A percentile compares a stretch with the other conserved stretches of the same genome.
Evolutionary conservation across 2,113 vertebrate species (phyloP).

Genomic region (Ophiodon elongatus): DNA sequence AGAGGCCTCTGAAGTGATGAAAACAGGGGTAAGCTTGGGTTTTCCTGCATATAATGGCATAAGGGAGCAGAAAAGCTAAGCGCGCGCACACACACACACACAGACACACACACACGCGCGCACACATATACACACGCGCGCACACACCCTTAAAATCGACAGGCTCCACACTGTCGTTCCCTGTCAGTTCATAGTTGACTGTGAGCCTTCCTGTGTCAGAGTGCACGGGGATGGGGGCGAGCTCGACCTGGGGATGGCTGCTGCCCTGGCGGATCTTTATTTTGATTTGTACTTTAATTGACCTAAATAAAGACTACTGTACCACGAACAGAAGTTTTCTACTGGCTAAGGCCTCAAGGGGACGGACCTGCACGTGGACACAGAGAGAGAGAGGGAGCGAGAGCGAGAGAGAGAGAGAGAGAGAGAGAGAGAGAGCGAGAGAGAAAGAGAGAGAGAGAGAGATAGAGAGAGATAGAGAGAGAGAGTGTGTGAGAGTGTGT

Average conservation of each 20-base stretch:
- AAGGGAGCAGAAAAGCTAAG: not conserved
- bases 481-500: too few relatives aligned
- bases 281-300: constrained; percentile 89
- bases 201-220: constrained; percentile 32
- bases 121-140: not conserved
- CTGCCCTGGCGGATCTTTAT: constrained; percentile 68
- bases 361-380: constrained; percentile 55
- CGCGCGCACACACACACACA: not conserved
- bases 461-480: not conserved
- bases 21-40: not conserved
- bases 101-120: not conserved
- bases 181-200: constrained; percentile 21
- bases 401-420: too few relatives aligned
- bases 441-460: not conserved
- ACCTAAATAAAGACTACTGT: constrained; percentile 87
- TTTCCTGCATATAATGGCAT: not conserved
- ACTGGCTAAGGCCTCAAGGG: constrained; percentile 68
- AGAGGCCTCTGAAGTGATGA: not conserved
- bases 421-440: not conserved
- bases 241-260: constrained; percentile 23
- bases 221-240: not conserved
- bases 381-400: too few relatives aligned
- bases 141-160: not conserved
- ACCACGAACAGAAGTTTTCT: constrained; percentile 74
- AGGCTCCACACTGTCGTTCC: constrained; percentile 22